Conservation (phyloP, 2,797 vertebrate genomes). For the Holocentrus rufus region DNA sequence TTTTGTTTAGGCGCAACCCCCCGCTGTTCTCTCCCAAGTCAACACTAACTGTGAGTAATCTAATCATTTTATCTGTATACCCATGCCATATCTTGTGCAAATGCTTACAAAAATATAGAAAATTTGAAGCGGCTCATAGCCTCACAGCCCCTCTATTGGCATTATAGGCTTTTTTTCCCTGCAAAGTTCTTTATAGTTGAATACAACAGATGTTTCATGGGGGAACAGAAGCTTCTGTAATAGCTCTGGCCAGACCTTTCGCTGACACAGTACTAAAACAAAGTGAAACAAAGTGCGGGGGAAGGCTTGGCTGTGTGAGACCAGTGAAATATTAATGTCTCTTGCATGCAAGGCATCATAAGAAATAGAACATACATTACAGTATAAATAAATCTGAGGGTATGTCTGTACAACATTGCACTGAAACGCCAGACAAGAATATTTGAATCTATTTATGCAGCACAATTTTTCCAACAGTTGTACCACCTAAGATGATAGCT, state of each 20-base stretch:
- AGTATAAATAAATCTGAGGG: neutral
- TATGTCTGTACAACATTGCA: neutral
- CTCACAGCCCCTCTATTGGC: no score
- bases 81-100: no score
- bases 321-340: neutral
- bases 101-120: no score
- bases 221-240: neutral
- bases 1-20: no score
- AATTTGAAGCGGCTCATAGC: no score
- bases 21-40: no score
- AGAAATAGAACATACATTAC: neutral
- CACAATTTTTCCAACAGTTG: neutral
- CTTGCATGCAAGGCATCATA: neutral
- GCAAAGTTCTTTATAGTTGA: neutral
- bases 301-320: neutral
- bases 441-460: neutral
- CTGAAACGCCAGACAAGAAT: neutral
- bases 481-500: neutral
- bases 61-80: no score
- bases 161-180: no score
- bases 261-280: neutral
- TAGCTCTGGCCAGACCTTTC: neutral
- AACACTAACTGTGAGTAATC: no score
- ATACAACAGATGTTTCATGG: neutral
- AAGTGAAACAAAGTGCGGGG: neutral